These are phyloP conservation scores for Platygyra sinensis DNA, from an alignment of 64 coral and sea anemone genomes.

Conservation along the genomic window DNA sequence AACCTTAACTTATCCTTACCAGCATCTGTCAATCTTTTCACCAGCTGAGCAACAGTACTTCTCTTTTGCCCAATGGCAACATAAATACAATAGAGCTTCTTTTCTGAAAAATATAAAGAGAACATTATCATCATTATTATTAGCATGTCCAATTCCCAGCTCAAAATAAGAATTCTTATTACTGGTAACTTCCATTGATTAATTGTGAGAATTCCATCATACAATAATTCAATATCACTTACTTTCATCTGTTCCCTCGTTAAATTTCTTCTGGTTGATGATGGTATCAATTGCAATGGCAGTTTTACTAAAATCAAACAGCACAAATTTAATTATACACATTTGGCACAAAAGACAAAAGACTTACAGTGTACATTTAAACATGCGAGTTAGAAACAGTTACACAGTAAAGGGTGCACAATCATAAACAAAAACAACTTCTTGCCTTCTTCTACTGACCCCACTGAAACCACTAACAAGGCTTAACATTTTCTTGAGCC, in stretches of 20 bases:
- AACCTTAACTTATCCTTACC: slow-evolving; percentile 33
- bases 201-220: no score
- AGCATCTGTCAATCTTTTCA: slow-evolving; percentile 91
- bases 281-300: slow-evolving; percentile 99
- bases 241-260: slow-evolving; percentile 98
- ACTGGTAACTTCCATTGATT: no score
- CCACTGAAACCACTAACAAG: no score
- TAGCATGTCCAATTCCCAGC: no score
- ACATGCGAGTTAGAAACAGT: no score
- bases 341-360: background rate
- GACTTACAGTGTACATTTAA: no score
- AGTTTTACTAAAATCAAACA: slow-evolving; percentile 78
- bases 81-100: slow-evolving; percentile 99
- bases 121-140: background rate
- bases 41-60: slow-evolving; percentile 98
- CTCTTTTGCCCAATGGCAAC: slow-evolving; percentile 99
- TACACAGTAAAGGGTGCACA: no score
- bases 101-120: slow-evolving; percentile 57
- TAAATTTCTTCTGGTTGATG: slow-evolving; percentile 99
- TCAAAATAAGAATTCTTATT: no score
- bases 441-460: no score
- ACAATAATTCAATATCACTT: slow-evolving; percentile 25
- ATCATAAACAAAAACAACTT: no score
- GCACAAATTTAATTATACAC: background rate
- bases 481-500: no score